Evolutionary conservation across 2,797 vertebrate species (phyloP), one percentile per base, ranked within the genome.

Genomic region (Muscicapa comitata): DNA sequence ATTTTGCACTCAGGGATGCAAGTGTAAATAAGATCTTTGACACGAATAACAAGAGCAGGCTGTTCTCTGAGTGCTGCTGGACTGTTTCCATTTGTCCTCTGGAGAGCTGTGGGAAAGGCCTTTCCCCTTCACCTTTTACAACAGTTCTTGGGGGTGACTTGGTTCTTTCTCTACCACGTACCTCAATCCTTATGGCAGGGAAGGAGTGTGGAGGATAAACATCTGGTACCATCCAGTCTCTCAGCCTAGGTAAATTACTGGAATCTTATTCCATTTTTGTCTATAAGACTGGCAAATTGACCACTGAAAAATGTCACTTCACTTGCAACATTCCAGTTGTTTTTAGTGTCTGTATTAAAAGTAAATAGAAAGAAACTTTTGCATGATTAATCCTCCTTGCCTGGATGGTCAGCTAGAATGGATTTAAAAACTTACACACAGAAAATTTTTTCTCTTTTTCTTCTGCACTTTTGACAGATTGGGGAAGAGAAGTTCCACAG

Each of bases 401-500:
- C 54, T 59, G 45, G 14, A 24, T 23, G 45, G 9, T 26, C 42
- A 54, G 23, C 16, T 77, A 2, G 43, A 65, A 18, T 0, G 2
- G 24, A 70, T 66, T 84, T 86, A 51, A 51, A 78, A 85, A 37
- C 48, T 81, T 42, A 58, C 9, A 31, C 10, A 12, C 6, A n/a
- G 19, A 20, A 7, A 2, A 7, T 43, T 28, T 82, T 84, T 74
- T 72, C 31, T 95, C 25, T 86, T 80, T 82, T 83, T 90, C 23
- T 90, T 93, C 50, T 50, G 51, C 82, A 72, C 23, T 91, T 47
- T 78, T 95, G 73, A 59, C 95, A 99, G 99, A 61, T 98, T 54
- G 97, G 98, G 76, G 98, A 98, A 96, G 98, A 99, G 67, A 99
- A 96, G 42, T 99, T 99, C 92, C 98, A 99, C 95, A 99, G 98